phyloP scores from a whole-genome alignment of 2,888 invertebrate species.

The Mylabris sibirica region DNA sequence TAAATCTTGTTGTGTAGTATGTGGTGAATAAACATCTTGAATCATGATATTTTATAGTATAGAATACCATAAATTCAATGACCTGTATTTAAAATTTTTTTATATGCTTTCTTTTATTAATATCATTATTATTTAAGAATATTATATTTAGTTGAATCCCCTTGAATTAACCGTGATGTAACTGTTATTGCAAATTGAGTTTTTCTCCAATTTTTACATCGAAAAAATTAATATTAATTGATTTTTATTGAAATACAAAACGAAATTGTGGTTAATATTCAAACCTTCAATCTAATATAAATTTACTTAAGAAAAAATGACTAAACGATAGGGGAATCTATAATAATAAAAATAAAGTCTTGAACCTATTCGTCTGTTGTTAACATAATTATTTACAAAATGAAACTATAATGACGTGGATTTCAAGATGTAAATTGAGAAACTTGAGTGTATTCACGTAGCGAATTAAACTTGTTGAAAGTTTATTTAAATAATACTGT shows the following conservation, averaged over 20 bases:
- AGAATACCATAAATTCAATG: slow-evolving; percentile 11
- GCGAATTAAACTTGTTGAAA: not conserved
- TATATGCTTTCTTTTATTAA: slow-evolving; percentile 9
- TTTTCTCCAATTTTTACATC: not conserved
- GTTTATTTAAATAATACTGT: not conserved
- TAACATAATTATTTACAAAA: not conserved
- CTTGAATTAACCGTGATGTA: slow-evolving; percentile 27
- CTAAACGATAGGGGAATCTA: not conserved
- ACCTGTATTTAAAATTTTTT: slow-evolving; percentile 14
- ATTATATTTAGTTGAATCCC: not conserved
- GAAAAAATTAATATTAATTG: not conserved
- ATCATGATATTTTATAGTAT: not conserved
- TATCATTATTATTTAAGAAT: not conserved
- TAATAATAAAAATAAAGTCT: not conserved
- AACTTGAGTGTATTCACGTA: slow-evolving; percentile 4
- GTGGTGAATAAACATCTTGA: not conserved
- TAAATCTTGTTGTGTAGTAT: too few relatives aligned
- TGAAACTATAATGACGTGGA: not conserved
- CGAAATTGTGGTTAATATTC: slow-evolving; percentile 29
- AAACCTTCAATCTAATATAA: slow-evolving; percentile 29
- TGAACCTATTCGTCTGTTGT: not conserved
- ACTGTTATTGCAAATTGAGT: slow-evolving; percentile 21
- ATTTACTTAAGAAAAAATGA: slow-evolving; percentile 19
- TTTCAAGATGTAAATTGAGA: not conserved
- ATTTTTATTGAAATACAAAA: slow-evolving; percentile 22